Conservation (phyloP, 2,888 invertebrate species). For the Ophonus ardosiacus region DNA sequence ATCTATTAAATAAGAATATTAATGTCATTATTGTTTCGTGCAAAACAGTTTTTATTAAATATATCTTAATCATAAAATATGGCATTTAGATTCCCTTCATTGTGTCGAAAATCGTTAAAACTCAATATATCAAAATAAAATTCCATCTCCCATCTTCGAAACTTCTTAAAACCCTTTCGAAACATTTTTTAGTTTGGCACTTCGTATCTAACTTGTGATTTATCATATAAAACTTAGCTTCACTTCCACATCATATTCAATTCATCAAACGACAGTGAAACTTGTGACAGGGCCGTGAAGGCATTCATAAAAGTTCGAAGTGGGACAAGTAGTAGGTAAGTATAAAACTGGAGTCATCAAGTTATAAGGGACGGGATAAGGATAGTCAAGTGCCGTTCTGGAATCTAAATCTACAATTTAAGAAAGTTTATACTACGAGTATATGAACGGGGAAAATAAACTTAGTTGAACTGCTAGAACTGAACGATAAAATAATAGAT, state of each 20-base stretch:
- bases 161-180: background rate
- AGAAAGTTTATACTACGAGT: too few species aligned
- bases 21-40: background rate
- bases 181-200: background rate
- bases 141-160: background rate
- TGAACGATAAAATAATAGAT: too few species aligned
- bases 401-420: background rate
- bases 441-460: too few species aligned
- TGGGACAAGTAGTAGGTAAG: background rate
- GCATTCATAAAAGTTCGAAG: constrained; percentile 21
- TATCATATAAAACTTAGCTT: background rate
- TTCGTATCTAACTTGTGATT: background rate
- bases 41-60: background rate
- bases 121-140: background rate
- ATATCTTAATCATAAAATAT: background rate
- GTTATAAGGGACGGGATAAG: background rate
- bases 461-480: too few species aligned
- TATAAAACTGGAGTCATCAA: background rate
- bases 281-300: background rate
- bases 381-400: background rate
- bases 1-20: too few species aligned
- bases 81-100: background rate
- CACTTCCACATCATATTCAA: background rate
- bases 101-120: background rate
- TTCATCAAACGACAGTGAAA: background rate